A percentile compares a stretch with the other conserved stretches of the same genome.
Evolutionary conservation across 2,797 vertebrate genomes (phyloP).

Genomic region (Rhadinocentrus ornatus): DNA sequence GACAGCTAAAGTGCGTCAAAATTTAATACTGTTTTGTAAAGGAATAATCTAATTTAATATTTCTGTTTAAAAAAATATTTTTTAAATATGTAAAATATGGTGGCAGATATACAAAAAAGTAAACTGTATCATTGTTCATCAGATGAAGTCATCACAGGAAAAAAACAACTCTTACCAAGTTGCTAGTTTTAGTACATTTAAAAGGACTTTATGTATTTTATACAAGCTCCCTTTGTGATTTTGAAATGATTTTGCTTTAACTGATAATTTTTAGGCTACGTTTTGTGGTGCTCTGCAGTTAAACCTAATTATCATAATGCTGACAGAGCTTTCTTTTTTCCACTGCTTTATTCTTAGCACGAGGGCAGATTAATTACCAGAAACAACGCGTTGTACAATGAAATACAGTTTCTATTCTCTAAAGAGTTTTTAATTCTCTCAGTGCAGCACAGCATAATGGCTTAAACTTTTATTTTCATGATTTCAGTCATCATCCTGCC

Average conservation of each 20-base stretch:
- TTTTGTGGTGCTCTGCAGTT: not conserved
- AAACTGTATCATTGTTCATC: not conserved
- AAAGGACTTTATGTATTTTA: not conserved
- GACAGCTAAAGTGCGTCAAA: constrained; percentile 86
- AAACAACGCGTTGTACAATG: not conserved
- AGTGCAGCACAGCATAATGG: not conserved
- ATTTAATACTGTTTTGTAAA: not conserved
- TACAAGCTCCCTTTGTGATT: not conserved
- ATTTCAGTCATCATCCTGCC: not conserved
- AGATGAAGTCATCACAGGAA: not conserved
- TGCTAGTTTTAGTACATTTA: not conserved
- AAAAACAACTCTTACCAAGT: not conserved
- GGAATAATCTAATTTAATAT: not conserved
- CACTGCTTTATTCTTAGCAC: not conserved
- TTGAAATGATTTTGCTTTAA: not conserved
- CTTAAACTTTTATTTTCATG: not conserved
- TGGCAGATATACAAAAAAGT: not conserved
- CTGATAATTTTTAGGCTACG: not conserved
- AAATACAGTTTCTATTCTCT: not conserved
- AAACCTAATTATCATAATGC: not conserved
- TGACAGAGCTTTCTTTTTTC: not conserved
- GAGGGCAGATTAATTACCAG: not conserved
- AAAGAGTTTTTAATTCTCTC: not conserved
- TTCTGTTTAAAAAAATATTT: not conserved
- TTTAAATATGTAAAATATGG: not conserved